Evolutionary conservation across 2,888 invertebrate species (phyloP).

Genomic region (Dolichopus griseipennis): DNA sequence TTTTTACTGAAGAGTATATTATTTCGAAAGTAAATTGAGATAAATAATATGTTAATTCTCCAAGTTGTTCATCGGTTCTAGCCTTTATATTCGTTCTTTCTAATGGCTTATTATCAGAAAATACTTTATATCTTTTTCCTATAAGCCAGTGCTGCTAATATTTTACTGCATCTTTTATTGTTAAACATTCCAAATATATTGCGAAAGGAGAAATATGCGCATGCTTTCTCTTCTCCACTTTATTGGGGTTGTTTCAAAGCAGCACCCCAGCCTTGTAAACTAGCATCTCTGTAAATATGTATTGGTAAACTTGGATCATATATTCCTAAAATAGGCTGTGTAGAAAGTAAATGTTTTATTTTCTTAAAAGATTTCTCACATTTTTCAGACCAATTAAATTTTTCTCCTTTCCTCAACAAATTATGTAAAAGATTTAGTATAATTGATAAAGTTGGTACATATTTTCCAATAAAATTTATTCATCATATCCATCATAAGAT

Average conservation of each 20-base stretch:
- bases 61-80: conserved; percentile 20
- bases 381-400: conserved; percentile 21
- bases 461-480: conserved; percentile 23
- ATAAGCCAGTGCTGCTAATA: too few relatives aligned
- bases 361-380: conserved; percentile 21
- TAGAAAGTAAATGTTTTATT: conserved; percentile 20
- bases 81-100: conserved; percentile 21
- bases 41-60: conserved; percentile 19
- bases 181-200: conserved; percentile 22
- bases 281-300: conserved; percentile 20
- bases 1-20: conserved; percentile 19
- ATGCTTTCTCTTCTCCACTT: conserved; percentile 20
- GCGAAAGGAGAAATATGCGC: conserved; percentile 22
- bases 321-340: conserved; percentile 21
- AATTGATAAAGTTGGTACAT: conserved; percentile 19
- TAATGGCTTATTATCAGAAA: conserved; percentile 23
- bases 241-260: conserved; percentile 22
- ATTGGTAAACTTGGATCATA: conserved; percentile 21
- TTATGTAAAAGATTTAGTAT: conserved; percentile 23
- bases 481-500: conserved; percentile 22
- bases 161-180: conserved; percentile 21
- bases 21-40: conserved; percentile 20
- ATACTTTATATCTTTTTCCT: conserved; percentile 20
- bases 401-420: conserved; percentile 20
- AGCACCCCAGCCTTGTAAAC: conserved; percentile 21